Evolutionary conservation across 2,888 invertebrate genomes (phyloP), one percentile per base, ranked within the genome.

Genomic region (Thereva unica): DNA sequence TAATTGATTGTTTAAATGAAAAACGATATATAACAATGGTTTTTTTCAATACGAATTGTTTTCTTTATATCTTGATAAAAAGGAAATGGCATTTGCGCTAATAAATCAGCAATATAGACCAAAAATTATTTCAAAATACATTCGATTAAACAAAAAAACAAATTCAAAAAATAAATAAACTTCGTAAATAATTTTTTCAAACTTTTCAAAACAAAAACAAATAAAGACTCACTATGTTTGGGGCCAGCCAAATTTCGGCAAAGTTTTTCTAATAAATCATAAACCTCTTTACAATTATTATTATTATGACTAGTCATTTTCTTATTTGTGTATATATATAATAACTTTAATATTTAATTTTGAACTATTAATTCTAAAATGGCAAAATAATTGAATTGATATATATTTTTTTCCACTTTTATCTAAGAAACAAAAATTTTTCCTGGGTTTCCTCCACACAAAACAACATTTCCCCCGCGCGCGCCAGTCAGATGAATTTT

Each of bases 241-340:
- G 71, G 37, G n/a, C 75, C 73, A 35, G 71, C 72, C 44, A 74
- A 70, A 68, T 70, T 74, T 71, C 73, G 72, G 69, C 77, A 76
- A 52, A 77, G 73, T 68, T 72, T 73, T 54, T 76, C 76, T 41
- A 77, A 68, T 64, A 75, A 72, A 69, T 74, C 74, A 67, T 75
- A 76, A 53, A 76, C 76, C 64, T 76, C 75, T 71, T 74, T 76
- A 68, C 73, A 75, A 23, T 23, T 23, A 57, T 73, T 23, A 57
- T 73, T 76, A 7, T 72, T 72, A 40, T 71, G 72, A 35, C 42
- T 66, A n/a, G 57, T 44, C 68, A 68, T 66, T 55, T 55, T 41
- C 23, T 23, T 23, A 23, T 23, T n/a, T n/a, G n/a, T n/a, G n/a
- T n/a, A 2, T 23, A 23, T 23, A 23, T 23, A 23, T 23, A 23